Percentiles rank a stretch among this genome's conserved stretches.
phyloP scores from a whole-genome alignment of 1,140 invertebrate genomes.

The Trigoniulus corallinus region DNA sequence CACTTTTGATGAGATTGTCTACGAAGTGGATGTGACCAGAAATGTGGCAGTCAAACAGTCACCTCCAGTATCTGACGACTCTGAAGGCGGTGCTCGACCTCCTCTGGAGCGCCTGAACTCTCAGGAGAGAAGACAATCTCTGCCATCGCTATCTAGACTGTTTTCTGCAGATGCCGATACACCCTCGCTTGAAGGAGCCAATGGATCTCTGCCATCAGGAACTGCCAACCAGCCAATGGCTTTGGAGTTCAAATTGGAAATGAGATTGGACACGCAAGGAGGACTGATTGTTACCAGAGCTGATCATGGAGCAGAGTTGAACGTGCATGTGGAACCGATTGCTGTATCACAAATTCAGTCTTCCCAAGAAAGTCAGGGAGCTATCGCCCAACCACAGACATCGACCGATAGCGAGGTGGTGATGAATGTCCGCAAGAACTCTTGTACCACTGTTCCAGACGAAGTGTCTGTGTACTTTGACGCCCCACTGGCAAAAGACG shows the following conservation, averaged over 20 bases:
- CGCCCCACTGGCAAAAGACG: constrained; percentile 13
- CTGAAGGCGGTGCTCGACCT: background rate
- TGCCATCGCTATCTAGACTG: constrained; percentile 1
- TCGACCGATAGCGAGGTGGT: background rate
- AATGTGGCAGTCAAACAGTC: constrained; percentile 41
- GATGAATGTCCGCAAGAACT: background rate
- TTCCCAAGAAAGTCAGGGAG: too few species aligned
- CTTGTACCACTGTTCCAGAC: constrained; percentile 6
- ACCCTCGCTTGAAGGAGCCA: background rate
- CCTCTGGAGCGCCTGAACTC: background rate
- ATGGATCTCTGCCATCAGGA: background rate
- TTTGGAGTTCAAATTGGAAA: background rate
- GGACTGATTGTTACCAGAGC: background rate
- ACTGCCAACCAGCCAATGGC: background rate
- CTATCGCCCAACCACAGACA: constrained; percentile 7
- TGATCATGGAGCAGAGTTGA: background rate
- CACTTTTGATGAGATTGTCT: constrained; percentile 62
- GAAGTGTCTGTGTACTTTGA: constrained; percentile 18
- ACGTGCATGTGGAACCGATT: too few species aligned
- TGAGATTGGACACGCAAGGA: background rate
- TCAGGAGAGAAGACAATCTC: constrained; percentile 2
- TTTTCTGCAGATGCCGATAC: constrained; percentile 1
- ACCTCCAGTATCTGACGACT: background rate
- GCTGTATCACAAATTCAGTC: too few species aligned
- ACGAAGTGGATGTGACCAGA: constrained; percentile 63